Conservation (phyloP, 30 jellyfish, hydroid and myxozoan genomes). For the Hydra vulgaris region DNA sequence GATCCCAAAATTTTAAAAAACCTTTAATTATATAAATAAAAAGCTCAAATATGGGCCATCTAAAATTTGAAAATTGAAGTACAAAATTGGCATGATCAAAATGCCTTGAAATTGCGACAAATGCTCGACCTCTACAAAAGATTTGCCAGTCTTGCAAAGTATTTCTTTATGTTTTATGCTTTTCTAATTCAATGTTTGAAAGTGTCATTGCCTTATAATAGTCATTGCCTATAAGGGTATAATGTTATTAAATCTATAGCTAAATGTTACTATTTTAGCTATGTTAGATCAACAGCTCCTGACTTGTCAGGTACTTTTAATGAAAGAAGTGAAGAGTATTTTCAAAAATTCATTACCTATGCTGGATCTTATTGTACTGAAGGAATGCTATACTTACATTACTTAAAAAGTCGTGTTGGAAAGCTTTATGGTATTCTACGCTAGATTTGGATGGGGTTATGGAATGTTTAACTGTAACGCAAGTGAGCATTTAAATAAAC, state of each 20-base stretch:
- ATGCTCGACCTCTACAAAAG: not conserved
- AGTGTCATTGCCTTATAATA: not conserved
- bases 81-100: not conserved
- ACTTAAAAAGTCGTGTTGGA: not conserved
- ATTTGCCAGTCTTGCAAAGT: not conserved
- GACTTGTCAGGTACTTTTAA: not conserved
- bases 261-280: not conserved
- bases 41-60: no score
- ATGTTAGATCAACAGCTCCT: not conserved
- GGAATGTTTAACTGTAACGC: not conserved
- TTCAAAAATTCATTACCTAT: not conserved
- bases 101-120: not conserved
- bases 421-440: not conserved
- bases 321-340: not conserved
- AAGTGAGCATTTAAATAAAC: not conserved
- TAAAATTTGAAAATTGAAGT: no score
- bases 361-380: not conserved
- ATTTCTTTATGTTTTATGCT: not conserved
- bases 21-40: no score
- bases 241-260: not conserved
- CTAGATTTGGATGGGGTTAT: not conserved
- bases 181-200: not conserved
- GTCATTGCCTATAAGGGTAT: not conserved
- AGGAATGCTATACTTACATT: not conserved
- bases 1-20: no score